Evolutionary conservation across 2,888 invertebrate genomes (phyloP).

Genomic region (Drosophila greeni): DNA sequence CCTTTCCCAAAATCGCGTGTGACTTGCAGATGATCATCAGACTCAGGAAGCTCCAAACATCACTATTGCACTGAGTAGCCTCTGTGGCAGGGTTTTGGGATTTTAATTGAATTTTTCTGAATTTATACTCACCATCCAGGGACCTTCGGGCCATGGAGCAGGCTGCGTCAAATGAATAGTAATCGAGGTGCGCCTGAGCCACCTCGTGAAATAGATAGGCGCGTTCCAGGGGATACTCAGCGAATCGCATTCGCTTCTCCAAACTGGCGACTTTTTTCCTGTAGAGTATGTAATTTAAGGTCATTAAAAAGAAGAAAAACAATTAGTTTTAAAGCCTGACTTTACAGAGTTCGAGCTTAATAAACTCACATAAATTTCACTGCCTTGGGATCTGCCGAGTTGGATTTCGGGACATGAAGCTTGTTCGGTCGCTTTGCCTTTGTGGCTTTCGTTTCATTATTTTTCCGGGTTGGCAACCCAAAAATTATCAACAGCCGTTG

Average conservation of each 20-base stretch:
- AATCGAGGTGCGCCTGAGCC: constrained; percentile 64
- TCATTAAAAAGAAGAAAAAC: not conserved
- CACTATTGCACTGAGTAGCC: constrained; percentile 59
- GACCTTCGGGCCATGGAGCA: constrained; percentile 68
- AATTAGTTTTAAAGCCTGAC: not conserved
- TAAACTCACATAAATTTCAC: constrained; percentile 55
- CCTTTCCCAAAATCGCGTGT: constrained; percentile 70
- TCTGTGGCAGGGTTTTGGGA: constrained; percentile 43
- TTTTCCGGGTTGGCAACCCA: constrained; percentile 55
- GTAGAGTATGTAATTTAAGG: not conserved
- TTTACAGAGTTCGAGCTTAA: not conserved
- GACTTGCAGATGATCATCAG: constrained; percentile 69
- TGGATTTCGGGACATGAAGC: constrained; percentile 53
- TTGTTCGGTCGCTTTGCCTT: constrained; percentile 56
- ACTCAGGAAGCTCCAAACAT: constrained; percentile 70
- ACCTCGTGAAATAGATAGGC: constrained; percentile 72
- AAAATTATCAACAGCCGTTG: constrained; percentile 59
- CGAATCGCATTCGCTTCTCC: constrained; percentile 70
- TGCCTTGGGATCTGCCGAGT: constrained; percentile 54
- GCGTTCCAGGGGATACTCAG: constrained; percentile 71
- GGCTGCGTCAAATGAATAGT: constrained; percentile 68
- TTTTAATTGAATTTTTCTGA: too few species aligned
- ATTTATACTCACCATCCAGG: constrained; percentile 56
- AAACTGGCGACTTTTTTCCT: constrained; percentile 62
- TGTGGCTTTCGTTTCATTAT: constrained; percentile 37